Evolutionary conservation across 2,797 vertebrate species (phyloP).

Genomic region (Arctocebus calabarensis): DNA sequence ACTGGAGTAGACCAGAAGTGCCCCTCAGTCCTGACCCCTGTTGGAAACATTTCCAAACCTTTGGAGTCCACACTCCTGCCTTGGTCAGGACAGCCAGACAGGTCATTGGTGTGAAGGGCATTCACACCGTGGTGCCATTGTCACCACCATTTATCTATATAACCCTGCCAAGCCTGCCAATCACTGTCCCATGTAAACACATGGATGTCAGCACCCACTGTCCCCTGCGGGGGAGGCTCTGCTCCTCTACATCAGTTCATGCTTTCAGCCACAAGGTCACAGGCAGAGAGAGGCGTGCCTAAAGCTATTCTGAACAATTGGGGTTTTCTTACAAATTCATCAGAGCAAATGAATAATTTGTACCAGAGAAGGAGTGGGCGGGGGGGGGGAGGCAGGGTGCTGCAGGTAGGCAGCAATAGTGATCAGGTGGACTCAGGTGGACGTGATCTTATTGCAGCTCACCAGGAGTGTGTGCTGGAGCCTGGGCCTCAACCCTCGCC

Average conservation of each 20-base stretch:
- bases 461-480: constrained; percentile 84
- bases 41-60: fast-evolving
- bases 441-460: constrained; percentile 88
- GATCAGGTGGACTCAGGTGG: constrained; percentile 91
- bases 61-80: neutral
- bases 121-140: too few species aligned
- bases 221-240: neutral
- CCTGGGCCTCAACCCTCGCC: constrained; percentile 92
- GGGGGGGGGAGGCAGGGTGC: neutral
- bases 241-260: neutral
- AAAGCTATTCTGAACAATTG: neutral
- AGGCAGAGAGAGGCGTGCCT: fast-evolving
- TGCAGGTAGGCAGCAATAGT: constrained; percentile 92
- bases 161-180: neutral
- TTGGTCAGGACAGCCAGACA: neutral
- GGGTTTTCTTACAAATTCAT: neutral
- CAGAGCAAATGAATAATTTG: too few species aligned
- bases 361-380: too few species aligned
- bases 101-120: too few species aligned
- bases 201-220: fast-evolving
- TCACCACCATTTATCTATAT: too few species aligned
- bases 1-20: neutral
- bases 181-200: fast-evolving
- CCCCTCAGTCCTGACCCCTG: neutral
- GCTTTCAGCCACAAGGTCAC: neutral